These are phyloP conservation scores for Porphyrio hochstetteri DNA, from an alignment of 2,113 vertebrate species.

Conservation along the genomic window DNA sequence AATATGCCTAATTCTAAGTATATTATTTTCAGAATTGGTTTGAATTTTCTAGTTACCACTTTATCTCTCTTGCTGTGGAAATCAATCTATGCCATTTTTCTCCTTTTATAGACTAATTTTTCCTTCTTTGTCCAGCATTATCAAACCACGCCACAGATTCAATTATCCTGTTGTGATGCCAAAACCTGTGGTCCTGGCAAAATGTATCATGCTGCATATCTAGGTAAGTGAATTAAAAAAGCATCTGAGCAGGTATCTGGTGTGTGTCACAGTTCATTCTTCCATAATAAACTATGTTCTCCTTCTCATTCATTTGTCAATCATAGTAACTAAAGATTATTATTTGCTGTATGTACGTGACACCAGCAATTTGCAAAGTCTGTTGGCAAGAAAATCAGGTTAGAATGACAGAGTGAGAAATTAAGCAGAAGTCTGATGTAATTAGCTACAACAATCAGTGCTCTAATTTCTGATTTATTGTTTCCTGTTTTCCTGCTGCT, in stretches of 20 bases:
- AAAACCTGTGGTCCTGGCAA: slow-evolving; percentile 78
- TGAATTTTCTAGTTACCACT: slow-evolving; percentile 52
- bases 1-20: slow-evolving; percentile 32
- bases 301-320: slow-evolving; percentile 80
- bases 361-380: slow-evolving; percentile 85
- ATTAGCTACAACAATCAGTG: slow-evolving; percentile 92
- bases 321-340: slow-evolving; percentile 82
- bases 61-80: slow-evolving; percentile 52
- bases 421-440: slow-evolving; percentile 90
- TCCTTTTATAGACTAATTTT: slow-evolving; percentile 41
- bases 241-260: slow-evolving; percentile 86
- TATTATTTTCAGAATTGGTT: slow-evolving; percentile 64
- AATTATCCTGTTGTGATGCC: slow-evolving; percentile 75
- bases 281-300: slow-evolving; percentile 79
- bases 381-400: slow-evolving; percentile 87
- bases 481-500: slow-evolving; percentile 90
- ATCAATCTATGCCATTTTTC: slow-evolving; percentile 30
- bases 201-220: slow-evolving; percentile 76
- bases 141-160: slow-evolving; percentile 77
- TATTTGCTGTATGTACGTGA: slow-evolving; percentile 82
- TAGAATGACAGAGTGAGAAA: slow-evolving; percentile 88
- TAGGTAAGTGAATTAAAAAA: slow-evolving; percentile 85
- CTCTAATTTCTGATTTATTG: slow-evolving; percentile 92
- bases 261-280: slow-evolving; percentile 82
- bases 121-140: slow-evolving; percentile 66